A percentile compares a stretch with the other conserved stretches of the same genome.
Evolutionary conservation across 2,797 vertebrate species (phyloP).

Genomic region (Lithobates sylvaticus): DNA sequence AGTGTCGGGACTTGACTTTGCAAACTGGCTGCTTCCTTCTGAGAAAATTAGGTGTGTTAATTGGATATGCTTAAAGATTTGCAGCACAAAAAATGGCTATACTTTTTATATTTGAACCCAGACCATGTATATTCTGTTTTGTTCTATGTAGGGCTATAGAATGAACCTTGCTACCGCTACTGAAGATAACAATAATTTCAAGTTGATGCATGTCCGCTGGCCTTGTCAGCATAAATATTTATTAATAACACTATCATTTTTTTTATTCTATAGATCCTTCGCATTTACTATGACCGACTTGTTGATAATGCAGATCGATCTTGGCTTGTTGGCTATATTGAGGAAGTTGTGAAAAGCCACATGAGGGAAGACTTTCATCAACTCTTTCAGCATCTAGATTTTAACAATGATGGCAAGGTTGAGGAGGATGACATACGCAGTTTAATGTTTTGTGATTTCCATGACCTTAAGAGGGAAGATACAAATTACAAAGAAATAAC

Average conservation of each 20-base stretch:
- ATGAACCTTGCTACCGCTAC: too few species aligned
- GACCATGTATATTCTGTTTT: too few species aligned
- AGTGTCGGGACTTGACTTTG: too few species aligned
- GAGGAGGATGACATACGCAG: slow-evolving; percentile 89
- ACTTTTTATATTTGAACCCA: too few species aligned
- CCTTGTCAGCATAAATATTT: background rate
- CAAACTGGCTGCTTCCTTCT: too few species aligned
- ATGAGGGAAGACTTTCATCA: slow-evolving; percentile 80
- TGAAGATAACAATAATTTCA: too few species aligned
- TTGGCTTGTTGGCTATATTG: slow-evolving; percentile 85
- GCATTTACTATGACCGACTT: slow-evolving; percentile 91
- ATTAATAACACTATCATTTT: background rate
- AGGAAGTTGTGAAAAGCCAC: slow-evolving; percentile 74
- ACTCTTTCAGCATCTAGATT: slow-evolving; percentile 83
- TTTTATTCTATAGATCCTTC: slow-evolving; percentile 79
- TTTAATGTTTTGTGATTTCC: slow-evolving; percentile 93
- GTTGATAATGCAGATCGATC: slow-evolving; percentile 82
- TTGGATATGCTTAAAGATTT: too few species aligned
- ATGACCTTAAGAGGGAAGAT: slow-evolving; percentile 86
- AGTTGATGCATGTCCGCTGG: background rate
- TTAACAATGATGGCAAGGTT: slow-evolving; percentile 81
- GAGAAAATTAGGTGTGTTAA: too few species aligned
- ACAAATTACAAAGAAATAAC: slow-evolving; percentile 83
- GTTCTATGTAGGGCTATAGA: too few species aligned
- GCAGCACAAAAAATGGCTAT: too few species aligned